phyloP scores from a whole-genome alignment of 2,113 vertebrate genomes.

The Puntigrus tetrazona region DNA sequence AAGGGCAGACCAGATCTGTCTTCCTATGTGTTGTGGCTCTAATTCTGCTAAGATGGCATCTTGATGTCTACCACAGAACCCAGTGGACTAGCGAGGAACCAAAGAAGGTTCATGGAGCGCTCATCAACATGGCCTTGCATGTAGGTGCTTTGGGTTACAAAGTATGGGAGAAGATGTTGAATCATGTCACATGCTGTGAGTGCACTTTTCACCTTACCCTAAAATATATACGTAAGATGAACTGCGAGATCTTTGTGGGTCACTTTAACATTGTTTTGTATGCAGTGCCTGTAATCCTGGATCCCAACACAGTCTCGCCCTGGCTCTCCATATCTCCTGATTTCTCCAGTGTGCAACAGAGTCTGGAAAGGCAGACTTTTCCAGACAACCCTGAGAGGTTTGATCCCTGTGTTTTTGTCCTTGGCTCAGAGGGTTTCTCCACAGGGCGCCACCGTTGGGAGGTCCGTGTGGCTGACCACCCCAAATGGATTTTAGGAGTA shows the following conservation, averaged over 20 bases:
- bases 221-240: not conserved
- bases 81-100: constrained; percentile 67
- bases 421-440: constrained; percentile 71
- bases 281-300: constrained; percentile 72
- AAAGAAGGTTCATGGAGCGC: constrained; percentile 33
- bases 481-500: constrained; percentile 76
- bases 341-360: constrained; percentile 67
- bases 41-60: not conserved
- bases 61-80: constrained; percentile 58
- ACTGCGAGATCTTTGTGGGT: not conserved
- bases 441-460: constrained; percentile 78
- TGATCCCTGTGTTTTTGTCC: constrained; percentile 73
- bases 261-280: not conserved
- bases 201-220: constrained; percentile 11
- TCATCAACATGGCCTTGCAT: constrained; percentile 70
- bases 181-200: constrained; percentile 69
- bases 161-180: constrained; percentile 73
- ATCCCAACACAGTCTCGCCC: constrained; percentile 73
- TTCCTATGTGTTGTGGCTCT: not conserved
- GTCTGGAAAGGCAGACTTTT: constrained; percentile 56
- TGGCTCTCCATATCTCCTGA: constrained; percentile 69
- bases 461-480: constrained; percentile 69
- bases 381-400: constrained; percentile 75
- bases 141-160: constrained; percentile 72
- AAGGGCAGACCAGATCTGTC: not conserved